Percentiles rank a stretch among this genome's conserved stretches.
phyloP scores from a whole-genome alignment of 1,140 invertebrate genomes.

The Brachionus calyciflorus region DNA sequence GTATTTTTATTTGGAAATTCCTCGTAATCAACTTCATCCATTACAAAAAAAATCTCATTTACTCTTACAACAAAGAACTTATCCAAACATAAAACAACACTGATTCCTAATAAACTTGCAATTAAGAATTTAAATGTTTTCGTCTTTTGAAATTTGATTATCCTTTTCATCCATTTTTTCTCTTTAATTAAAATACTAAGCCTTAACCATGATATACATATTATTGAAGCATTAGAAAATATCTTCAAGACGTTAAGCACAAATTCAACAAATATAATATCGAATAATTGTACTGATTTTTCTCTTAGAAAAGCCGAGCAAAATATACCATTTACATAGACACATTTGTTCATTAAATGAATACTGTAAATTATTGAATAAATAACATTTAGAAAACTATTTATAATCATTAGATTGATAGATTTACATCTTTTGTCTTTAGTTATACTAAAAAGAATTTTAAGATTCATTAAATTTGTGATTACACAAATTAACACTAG shows the following conservation, averaged over 20 bases:
- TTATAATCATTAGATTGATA: background rate
- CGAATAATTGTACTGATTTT: background rate
- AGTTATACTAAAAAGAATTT: background rate
- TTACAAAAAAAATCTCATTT: background rate
- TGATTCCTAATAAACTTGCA: background rate
- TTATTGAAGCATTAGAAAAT: background rate
- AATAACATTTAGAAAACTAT: background rate
- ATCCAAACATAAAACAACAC: background rate
- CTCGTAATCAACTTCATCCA: background rate
- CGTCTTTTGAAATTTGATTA: background rate
- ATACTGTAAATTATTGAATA: background rate
- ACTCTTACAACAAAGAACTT: background rate
- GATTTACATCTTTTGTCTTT: background rate
- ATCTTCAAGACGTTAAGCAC: background rate
- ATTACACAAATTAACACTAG: too few species aligned
- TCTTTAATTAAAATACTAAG: background rate
- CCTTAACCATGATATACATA: background rate
- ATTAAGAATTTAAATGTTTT: background rate
- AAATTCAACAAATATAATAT: background rate
- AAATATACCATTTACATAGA: too few species aligned
- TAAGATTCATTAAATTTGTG: background rate
- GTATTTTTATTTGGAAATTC: background rate
- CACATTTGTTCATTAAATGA: background rate
- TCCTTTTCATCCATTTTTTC: background rate
- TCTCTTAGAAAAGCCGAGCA: background rate